Conservation (phyloP, 1,140 invertebrate species). For the Hycleus cichorii region DNA sequence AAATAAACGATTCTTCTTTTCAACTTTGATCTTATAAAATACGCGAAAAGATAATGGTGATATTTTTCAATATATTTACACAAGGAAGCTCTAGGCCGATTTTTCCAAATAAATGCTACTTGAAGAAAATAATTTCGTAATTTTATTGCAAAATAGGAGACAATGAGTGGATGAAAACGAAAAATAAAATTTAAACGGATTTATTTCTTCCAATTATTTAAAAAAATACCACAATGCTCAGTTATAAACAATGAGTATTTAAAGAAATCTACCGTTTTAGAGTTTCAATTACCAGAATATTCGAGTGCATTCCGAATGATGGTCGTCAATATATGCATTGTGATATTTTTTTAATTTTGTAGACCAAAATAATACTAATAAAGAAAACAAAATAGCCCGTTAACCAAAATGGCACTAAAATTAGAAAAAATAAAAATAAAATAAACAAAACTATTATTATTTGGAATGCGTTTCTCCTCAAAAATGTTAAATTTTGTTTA, state of each 20-base stretch:
- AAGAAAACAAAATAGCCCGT: conserved; percentile 15
- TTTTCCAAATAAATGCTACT: too few relatives aligned
- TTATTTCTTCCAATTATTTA: too few relatives aligned
- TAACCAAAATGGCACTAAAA: conserved; percentile 34
- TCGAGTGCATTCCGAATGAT: not conserved
- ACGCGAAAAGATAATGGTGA: too few relatives aligned
- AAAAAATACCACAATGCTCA: too few relatives aligned
- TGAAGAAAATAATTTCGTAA: too few relatives aligned
- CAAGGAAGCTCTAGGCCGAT: too few relatives aligned
- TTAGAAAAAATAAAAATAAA: conserved; percentile 10
- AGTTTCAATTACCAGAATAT: not conserved
- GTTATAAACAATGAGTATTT: not conserved
- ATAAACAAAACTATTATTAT: conserved; percentile 23
- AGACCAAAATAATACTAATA: not conserved
- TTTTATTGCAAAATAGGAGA: too few relatives aligned
- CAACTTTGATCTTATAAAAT: too few relatives aligned
- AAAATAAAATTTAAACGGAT: too few relatives aligned
- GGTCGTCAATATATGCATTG: not conserved
- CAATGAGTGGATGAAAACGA: too few relatives aligned
- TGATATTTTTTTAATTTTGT: conserved; percentile 6
- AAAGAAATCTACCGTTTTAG: not conserved
- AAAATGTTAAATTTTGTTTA: conserved; percentile 1
- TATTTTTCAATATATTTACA: too few relatives aligned
- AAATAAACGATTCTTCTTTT: too few relatives aligned
- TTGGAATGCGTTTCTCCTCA: conserved; percentile 27